Percentiles rank a stretch among this genome's conserved stretches.
Conservation (phyloP, 2,113 vertebrate genomes). For the Columba janthina region DNA sequence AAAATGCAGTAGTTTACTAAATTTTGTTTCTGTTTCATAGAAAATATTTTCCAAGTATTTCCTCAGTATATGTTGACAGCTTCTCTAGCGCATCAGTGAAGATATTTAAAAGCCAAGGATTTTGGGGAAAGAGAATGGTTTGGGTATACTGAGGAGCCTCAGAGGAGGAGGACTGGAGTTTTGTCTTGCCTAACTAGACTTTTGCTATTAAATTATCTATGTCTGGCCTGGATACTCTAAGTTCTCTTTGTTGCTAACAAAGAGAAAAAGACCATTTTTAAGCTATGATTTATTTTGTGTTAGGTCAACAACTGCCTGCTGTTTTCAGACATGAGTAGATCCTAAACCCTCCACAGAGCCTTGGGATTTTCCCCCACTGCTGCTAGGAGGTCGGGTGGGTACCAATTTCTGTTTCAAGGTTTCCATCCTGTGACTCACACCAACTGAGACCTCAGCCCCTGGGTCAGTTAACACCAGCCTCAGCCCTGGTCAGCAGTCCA, state of each 20-base stretch:
- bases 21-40: not conserved
- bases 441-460: not conserved
- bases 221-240: not conserved
- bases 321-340: not conserved
- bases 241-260: not conserved
- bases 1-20: not conserved
- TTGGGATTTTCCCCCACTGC: not conserved
- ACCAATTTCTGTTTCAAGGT: not conserved
- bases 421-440: not conserved
- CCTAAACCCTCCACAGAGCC: not conserved
- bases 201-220: not conserved
- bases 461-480: not conserved
- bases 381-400: fast-evolving
- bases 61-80: not conserved
- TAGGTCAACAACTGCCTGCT: not conserved
- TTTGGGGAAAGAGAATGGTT: not conserved
- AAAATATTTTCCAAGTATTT: not conserved
- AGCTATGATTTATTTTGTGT: not conserved
- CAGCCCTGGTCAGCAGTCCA: not conserved
- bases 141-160: not conserved
- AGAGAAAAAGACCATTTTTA: not conserved
- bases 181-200: not conserved
- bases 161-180: not conserved
- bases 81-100: not conserved
- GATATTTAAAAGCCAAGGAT: not conserved